Evolutionary conservation across 2,113 vertebrate species (phyloP).

Genomic region (Cephalopterus ornatus): DNA sequence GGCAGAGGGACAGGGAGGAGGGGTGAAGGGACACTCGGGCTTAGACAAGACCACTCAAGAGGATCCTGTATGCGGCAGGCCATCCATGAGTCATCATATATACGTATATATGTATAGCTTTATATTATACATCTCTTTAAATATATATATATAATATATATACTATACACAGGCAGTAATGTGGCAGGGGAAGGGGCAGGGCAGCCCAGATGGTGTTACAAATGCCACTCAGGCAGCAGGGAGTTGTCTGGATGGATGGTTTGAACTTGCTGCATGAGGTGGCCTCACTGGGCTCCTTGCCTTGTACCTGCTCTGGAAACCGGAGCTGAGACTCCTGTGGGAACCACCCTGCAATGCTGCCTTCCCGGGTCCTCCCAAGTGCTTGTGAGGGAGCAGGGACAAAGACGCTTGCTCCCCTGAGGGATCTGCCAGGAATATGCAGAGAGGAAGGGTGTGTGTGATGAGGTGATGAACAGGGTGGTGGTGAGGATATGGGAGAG

Average conservation of each 20-base stretch:
- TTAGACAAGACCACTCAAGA: conserved; percentile 52
- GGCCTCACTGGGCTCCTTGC: not conserved
- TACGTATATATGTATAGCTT: conserved; percentile 73
- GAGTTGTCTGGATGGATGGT: not conserved
- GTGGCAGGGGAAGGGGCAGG: conserved; percentile 14
- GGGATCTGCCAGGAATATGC: not conserved
- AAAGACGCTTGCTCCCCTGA: not conserved
- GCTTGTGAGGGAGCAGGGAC: not conserved
- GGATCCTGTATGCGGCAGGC: conserved; percentile 57
- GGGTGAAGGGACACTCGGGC: conserved; percentile 24
- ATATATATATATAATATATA: conserved; percentile 80
- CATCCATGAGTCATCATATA: conserved; percentile 63
- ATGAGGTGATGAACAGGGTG: not conserved
- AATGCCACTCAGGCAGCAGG: conserved; percentile 38
- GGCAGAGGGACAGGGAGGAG: not conserved
- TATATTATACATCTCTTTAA: conserved; percentile 79
- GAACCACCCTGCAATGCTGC: not conserved
- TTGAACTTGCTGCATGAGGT: not conserved
- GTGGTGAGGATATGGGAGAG: not conserved
- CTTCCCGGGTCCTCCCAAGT: not conserved
- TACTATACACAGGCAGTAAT: conserved; percentile 81
- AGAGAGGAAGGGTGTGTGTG: not conserved
- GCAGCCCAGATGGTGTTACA: not conserved
- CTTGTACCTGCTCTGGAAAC: not conserved
- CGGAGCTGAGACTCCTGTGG: not conserved